These are phyloP conservation scores for Spermophilus dauricus DNA, from an alignment of 2,113 vertebrate genomes.

Conservation along the genomic window DNA sequence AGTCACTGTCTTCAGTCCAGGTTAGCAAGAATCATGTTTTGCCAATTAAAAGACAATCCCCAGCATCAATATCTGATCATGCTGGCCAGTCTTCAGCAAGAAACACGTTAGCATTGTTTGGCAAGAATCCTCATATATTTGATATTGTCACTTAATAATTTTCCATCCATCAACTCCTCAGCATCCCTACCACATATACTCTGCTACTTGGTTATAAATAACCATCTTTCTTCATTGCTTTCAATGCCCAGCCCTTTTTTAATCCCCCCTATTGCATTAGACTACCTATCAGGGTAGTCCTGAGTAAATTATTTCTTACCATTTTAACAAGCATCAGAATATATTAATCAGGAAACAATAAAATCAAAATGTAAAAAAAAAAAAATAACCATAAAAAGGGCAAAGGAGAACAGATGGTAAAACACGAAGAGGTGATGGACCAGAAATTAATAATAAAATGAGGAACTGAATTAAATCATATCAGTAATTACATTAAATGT, in stretches of 20 bases:
- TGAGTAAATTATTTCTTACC: neutral
- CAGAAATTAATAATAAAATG: too few relatives aligned
- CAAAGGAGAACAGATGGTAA: neutral
- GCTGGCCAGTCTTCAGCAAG: too few relatives aligned
- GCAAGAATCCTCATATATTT: neutral
- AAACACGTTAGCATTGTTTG: neutral
- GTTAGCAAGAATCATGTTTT: neutral
- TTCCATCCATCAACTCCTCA: too few relatives aligned
- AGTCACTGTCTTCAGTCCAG: too few relatives aligned
- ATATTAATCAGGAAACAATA: neutral
- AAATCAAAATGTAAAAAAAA: neutral
- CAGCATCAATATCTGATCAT: neutral
- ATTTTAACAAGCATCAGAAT: neutral
- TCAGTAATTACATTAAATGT: too few relatives aligned
- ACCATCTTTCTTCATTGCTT: too few relatives aligned
- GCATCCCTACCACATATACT: neutral
- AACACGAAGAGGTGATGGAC: too few relatives aligned
- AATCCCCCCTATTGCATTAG: neutral
- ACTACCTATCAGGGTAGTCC: neutral
- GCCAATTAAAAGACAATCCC: neutral
- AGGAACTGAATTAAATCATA: too few relatives aligned
- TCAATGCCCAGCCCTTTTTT: neutral
- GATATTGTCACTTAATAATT: neutral
- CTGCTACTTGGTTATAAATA: neutral
- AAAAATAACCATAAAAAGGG: neutral